Base-by-base conservation (phyloP, 2,888 invertebrate genomes). In the Pantelozetes paolii region DNA sequence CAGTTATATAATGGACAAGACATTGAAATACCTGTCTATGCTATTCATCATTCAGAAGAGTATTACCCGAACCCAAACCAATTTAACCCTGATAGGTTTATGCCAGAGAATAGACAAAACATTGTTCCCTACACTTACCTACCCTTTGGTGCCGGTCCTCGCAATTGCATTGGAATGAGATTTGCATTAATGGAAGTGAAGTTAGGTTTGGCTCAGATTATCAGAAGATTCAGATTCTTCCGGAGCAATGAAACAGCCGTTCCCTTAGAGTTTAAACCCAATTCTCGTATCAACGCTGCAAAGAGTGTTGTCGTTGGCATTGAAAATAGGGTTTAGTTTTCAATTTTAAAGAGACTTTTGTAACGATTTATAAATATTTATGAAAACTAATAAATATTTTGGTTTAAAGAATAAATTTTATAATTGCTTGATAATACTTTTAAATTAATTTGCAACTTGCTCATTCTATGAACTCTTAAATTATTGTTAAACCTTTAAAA, bases 1-100 rank as follows among this genome's bases (percentile, higher is more conserved):
- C 0, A 18, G 1, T 40, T 76, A 6, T 20, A 15, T 20, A 50
- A 28, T 2, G 62, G 57, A 0, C 85, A 84, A 0, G 78, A 83
- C 20, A 80, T 87, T 2, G 82, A 86, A 26, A 84, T 88, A 62
- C 86, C 87, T 13, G 83, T 84, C 9, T 83, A 85, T 77, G 85
- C 85, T 32, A 85, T 88, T 77, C 88, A 88, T 77, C 86, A 85
- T 80, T 87, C 88, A 79, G 85, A 86, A 0, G 83, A 85, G 1
- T 83, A 85, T 78, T 88, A 86, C 77, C 86, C 86, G 0, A 83
- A 88, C 11, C 89, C 89, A 0, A 83, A 86, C 0, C 83, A 83
- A 40, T 86, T 85, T 78, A 82, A 84, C 72, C 85, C 85, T 1
- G 83, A 85, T 45, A 81, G 86, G 76, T 86, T 86, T 80, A 78